A percentile compares a stretch with the other conserved stretches of the same genome.
Evolutionary conservation across 2,888 invertebrate genomes (phyloP).

Genomic region (Schrankia costaestrigalis): DNA sequence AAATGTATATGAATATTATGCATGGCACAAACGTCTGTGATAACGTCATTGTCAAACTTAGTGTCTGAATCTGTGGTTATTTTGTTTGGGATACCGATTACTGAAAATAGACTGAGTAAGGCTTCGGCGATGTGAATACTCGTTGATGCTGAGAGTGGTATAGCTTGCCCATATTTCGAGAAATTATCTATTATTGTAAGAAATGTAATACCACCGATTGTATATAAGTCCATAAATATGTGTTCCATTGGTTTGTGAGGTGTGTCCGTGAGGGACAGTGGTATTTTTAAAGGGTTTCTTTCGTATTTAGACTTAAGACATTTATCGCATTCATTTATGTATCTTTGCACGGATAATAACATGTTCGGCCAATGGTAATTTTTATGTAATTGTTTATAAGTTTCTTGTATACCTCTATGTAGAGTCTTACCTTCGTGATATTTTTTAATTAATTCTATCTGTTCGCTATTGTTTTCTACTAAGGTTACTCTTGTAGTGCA

Average conservation of each 20-base stretch:
- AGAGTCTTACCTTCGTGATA: conserved; percentile 10
- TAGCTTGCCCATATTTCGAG: conserved; percentile 30
- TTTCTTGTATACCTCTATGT: too few relatives aligned
- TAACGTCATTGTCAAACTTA: conserved; percentile 33
- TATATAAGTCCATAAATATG: conserved; percentile 26
- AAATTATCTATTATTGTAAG: conserved; percentile 24
- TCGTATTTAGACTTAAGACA: conserved; percentile 34
- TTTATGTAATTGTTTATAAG: conserved; percentile 10
- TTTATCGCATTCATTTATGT: conserved; percentile 30
- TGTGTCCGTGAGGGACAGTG: conserved; percentile 30
- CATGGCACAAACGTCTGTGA: conserved; percentile 24
- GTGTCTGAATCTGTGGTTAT: conserved; percentile 33
- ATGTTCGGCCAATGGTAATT: conserved; percentile 18
- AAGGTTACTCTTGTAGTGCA: conserved; percentile 18
- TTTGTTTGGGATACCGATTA: conserved; percentile 24
- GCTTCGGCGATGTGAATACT: conserved; percentile 22
- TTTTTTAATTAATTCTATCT: too few relatives aligned
- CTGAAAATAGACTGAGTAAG: too few relatives aligned
- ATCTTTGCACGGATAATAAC: conserved; percentile 25
- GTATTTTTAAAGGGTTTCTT: conserved; percentile 27
- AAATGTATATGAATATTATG: conserved; percentile 23
- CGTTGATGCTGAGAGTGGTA: conserved; percentile 17
- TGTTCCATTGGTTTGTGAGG: too few relatives aligned
- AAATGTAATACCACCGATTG: conserved; percentile 9
- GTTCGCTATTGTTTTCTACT: conserved; percentile 12